Base-by-base conservation (phyloP, 2,888 invertebrate genomes). In the Craniophora ligustri region DNA sequence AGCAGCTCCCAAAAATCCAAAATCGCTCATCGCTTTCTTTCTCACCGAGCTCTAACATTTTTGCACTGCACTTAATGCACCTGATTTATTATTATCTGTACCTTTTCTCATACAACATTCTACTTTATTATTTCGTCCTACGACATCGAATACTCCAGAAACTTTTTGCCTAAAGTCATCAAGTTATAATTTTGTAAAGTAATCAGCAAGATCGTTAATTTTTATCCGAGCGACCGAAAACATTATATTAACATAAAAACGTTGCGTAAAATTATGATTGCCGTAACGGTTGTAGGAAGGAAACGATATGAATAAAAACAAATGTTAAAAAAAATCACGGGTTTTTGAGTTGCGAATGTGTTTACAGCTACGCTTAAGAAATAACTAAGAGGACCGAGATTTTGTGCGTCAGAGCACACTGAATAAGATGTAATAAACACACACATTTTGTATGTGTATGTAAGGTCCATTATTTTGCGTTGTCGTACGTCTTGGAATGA, bases 91-190 rank as follows among this genome's bases (percentile, higher is more conserved):
- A 49, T 57, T 38, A n/a, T n/a, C 26, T 42, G 23, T 47, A 26
- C 2, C 28, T 55, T 46, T 69, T 44, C 46, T 28, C 47, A 19
- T 32, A 44, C 11, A 28, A 13, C 35, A 15, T 46, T 21, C 26
- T 2, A 18, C 23, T 53, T 72, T 64, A 36, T 32, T 61, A 44
- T 46, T 59, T 41, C 34, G 7, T 41, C 44, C n/a, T 35, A 67
- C 61, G 67, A 71, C 62, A 72, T 71, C 58, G 54, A 57, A 68
- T 57, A 62, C 63, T 39, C 61, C 58, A 62, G 74, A 26, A 79
- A 76, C 71, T 73, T 75, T 71, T 57, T 51, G 60, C 60, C 38
- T 28, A 34, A 50, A 66, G 57, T 64, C 75, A 76, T 79, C 77
- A 69, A 76, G 76, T 79, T 75, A 72, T 70, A 51, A 53, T 68